A percentile compares a stretch with the other conserved stretches of the same genome.
Evolutionary conservation across 2,113 vertebrate genomes (phyloP).

Genomic region (Cebus imitator): DNA sequence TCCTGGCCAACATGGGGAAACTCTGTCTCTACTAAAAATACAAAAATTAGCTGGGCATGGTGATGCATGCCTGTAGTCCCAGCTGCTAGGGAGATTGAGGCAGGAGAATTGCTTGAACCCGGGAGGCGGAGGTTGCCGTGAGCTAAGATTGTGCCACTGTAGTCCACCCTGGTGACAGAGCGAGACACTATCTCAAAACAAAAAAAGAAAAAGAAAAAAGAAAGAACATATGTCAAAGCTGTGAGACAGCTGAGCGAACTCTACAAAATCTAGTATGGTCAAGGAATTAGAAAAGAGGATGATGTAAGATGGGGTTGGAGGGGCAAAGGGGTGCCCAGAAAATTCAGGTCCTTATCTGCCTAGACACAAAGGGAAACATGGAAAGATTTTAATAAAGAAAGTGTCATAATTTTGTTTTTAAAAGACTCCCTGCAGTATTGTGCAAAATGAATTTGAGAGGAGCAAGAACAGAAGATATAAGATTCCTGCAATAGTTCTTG

Average conservation of each 20-base stretch:
- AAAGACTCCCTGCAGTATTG: background rate
- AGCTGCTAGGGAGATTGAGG: too few relatives aligned
- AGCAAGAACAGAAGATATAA: background rate
- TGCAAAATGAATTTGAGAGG: background rate
- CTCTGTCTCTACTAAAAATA: too few relatives aligned
- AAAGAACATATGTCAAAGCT: background rate
- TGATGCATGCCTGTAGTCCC: too few relatives aligned
- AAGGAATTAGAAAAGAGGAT: background rate
- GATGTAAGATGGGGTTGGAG: accelerated
- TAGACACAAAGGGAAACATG: background rate
- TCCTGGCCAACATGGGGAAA: too few relatives aligned
- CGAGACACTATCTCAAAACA: too few relatives aligned
- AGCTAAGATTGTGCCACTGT: too few relatives aligned
- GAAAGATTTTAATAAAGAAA: background rate
- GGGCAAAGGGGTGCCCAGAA: accelerated
- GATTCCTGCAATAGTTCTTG: background rate
- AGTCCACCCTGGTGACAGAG: too few relatives aligned
- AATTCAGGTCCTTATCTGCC: background rate
- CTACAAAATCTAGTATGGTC: background rate
- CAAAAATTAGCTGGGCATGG: too few relatives aligned
- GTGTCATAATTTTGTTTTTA: background rate
- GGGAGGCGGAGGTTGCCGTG: too few relatives aligned
- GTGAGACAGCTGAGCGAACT: background rate
- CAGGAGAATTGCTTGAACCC: too few relatives aligned
- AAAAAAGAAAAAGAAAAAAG: background rate